Conservation (phyloP, 2,797 vertebrate species). For the Phalanger gymnotis region DNA sequence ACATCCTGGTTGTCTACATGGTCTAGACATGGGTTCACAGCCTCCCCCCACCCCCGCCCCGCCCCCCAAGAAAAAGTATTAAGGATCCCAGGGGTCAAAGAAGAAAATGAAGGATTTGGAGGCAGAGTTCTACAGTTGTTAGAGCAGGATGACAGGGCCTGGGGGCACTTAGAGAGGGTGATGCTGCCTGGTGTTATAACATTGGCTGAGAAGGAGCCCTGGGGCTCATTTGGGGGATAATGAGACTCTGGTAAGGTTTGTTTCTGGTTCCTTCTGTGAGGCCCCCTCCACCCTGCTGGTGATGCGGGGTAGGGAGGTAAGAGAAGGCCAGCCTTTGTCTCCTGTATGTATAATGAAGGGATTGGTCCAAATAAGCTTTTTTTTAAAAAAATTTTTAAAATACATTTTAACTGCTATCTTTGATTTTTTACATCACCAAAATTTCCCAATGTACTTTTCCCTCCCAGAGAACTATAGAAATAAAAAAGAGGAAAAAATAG, state of each 20-base stretch:
- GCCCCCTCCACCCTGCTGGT: background rate
- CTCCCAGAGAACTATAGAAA: background rate
- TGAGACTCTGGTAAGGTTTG: background rate
- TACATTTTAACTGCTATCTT: background rate
- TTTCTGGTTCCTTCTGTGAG: background rate
- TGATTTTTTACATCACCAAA: background rate
- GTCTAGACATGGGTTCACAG: slow-evolving; percentile 78
- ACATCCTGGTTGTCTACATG: slow-evolving; percentile 78
- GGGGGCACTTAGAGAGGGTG: background rate
- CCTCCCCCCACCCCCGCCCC: slow-evolving; percentile 74
- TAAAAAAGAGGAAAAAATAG: background rate
- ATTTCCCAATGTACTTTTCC: background rate
- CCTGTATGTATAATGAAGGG: background rate
- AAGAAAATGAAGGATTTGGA: slow-evolving; percentile 41
- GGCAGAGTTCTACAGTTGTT: slow-evolving; percentile 15
- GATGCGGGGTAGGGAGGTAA: background rate
- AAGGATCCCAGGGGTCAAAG: background rate
- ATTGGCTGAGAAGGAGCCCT: background rate
- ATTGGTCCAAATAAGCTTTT: background rate
- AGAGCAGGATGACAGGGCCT: background rate
- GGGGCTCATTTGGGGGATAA: background rate
- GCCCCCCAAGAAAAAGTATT: slow-evolving; percentile 43
- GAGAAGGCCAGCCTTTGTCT: background rate
- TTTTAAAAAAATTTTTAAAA: background rate
- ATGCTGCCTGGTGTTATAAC: background rate